A percentile compares a stretch with the other conserved stretches of the same genome.
Evolutionary conservation across 2,888 invertebrate species (phyloP).

Genomic region (Limenitis camilla): DNA sequence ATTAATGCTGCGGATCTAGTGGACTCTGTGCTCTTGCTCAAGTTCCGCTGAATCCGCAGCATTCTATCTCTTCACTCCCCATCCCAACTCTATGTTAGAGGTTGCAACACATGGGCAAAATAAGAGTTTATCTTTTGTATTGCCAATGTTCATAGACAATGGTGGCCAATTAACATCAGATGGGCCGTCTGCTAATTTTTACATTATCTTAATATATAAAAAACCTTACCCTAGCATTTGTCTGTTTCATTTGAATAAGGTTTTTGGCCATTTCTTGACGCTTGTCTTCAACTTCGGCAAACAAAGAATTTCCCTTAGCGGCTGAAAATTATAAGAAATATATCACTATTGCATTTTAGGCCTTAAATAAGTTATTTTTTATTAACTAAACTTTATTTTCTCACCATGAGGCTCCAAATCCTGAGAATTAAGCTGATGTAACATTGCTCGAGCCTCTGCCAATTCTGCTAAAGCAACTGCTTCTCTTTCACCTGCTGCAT

Average conservation of each 20-base stretch:
- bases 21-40: no score
- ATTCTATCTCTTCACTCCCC: no score
- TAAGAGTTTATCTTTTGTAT: no score
- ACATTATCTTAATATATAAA: no score
- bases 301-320: constrained; percentile 77
- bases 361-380: not conserved
- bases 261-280: constrained; percentile 77
- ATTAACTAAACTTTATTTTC: not conserved
- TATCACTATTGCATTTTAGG: not conserved
- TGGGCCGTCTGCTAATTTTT: no score
- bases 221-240: constrained; percentile 62
- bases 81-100: no score
- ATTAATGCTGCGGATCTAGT: no score
- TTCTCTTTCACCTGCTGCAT: constrained; percentile 51
- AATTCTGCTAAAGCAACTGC: constrained; percentile 52
- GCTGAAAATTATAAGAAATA: constrained; percentile 46
- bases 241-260: constrained; percentile 75
- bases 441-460: constrained; percentile 53
- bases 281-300: constrained; percentile 79
- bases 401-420: constrained; percentile 59
- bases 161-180: no score
- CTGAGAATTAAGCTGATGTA: constrained; percentile 52
- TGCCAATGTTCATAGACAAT: no score
- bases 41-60: no score
- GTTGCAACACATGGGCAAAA: no score